These are phyloP conservation scores for Cranoglanis bouderius DNA, from an alignment of 2,113 vertebrate genomes.

Conservation along the genomic window DNA sequence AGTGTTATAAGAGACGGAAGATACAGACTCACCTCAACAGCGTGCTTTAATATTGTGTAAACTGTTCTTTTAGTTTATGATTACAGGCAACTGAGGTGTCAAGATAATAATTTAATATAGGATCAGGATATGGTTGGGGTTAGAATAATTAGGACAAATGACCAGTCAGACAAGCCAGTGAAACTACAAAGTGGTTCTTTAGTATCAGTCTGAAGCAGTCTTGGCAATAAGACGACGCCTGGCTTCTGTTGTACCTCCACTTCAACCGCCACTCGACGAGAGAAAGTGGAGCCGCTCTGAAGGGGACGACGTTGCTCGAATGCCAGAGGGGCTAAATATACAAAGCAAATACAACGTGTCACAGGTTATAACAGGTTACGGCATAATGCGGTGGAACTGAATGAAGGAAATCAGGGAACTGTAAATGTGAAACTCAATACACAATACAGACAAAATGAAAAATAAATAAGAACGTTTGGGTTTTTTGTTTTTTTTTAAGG, in stretches of 20 bases:
- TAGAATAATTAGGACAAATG: neutral
- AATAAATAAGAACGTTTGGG: too few relatives aligned
- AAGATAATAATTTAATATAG: neutral
- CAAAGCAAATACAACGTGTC: slow-evolving; percentile 18
- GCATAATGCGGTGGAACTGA: neutral
- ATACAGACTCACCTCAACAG: neutral
- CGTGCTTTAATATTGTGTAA: neutral
- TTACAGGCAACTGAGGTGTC: neutral
- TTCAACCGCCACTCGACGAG: neutral
- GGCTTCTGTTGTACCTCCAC: neutral
- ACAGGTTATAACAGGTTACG: neutral
- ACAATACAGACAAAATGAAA: neutral
- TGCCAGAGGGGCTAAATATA: slow-evolving; percentile 2
- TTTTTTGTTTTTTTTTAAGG: too few relatives aligned
- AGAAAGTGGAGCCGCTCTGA: neutral
- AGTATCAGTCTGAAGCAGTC: neutral
- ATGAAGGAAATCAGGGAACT: neutral
- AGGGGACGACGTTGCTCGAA: neutral
- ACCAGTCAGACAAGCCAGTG: neutral
- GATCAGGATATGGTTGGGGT: too few relatives aligned
- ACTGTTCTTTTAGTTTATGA: neutral
- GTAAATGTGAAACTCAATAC: neutral
- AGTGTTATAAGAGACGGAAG: neutral
- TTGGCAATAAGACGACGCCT: neutral
- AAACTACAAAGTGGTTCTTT: neutral